Base-by-base conservation (phyloP, 2,888 invertebrate genomes). In the Calliphora vomitoria region DNA sequence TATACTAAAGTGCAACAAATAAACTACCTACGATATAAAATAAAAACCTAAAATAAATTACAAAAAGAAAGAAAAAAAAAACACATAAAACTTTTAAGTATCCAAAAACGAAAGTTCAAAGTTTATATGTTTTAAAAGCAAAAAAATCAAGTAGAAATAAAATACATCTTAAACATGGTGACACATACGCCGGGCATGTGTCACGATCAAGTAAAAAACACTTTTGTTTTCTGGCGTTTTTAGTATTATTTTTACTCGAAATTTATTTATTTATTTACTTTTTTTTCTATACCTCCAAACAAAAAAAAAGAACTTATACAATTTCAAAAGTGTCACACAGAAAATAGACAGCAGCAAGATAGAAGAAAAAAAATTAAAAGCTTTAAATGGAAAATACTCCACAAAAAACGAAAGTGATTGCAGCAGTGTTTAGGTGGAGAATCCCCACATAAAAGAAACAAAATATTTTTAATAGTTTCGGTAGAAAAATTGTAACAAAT, bases 51-150 rank as follows among this genome's bases (percentile, higher is more conserved):
- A 75, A 75, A 44, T 60, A 25, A 58, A 74, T 25, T 44, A 13
- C 13, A 69, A 71, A 68, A 35, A 35, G 6, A 35, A 35, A 35
- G 8, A 25, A 50, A 60, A 15, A 44, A 62, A 47, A 72, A 82
- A 64, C n/a, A 6, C 13, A 50, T 64, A 53, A 72, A 72, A 81
- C 58, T 82, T 79, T 84, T 31, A 76, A 76, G 53, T 69, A 60
- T 6, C 41, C 50, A 66, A 58, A 72, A 79, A 38, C 38, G 78
- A 79, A 79, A 84, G 78, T 84, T 84, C 84, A 79, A 78, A 83
- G 84, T 78, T 84, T 66, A 58, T 55, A 35, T 80, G 38, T 50
- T 69, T 75, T 75, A 47, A 74, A 66, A 66, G 62, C n/a, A 58
- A 44, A 66, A 38, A 58, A 55, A 60, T 4, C n/a, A 38, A 62